A percentile compares a stretch with the other conserved stretches of the same genome.
Conservation (phyloP, 53 echinoderm and acorn worm genomes). For the Apostichopus leukothele region DNA sequence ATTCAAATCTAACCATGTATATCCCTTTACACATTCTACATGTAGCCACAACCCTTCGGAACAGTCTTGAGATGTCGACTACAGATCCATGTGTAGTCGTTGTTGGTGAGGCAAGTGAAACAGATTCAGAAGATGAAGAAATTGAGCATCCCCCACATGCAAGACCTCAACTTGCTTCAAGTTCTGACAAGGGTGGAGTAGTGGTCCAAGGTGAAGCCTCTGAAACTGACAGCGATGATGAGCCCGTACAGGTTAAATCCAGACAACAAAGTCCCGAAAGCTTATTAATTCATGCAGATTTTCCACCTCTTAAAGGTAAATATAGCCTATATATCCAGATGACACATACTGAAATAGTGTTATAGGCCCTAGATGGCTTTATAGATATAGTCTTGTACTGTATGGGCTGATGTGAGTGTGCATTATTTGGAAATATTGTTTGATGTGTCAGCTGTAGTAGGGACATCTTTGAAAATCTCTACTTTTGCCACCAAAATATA, state of each 20-base stretch:
- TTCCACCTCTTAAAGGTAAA: slow-evolving; percentile 81
- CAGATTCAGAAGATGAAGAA: slow-evolving; percentile 83
- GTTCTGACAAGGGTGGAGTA: slow-evolving; percentile 56
- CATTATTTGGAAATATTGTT: too few species aligned
- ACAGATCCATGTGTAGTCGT: slow-evolving; percentile 46
- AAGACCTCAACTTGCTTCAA: slow-evolving; percentile 12
- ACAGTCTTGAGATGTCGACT: not conserved
- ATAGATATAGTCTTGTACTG: too few species aligned
- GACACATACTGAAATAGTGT: too few species aligned
- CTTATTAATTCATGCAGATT: slow-evolving; percentile 52
- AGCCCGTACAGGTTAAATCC: slow-evolving; percentile 39
- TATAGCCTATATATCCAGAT: too few species aligned
- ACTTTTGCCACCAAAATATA: too few species aligned
- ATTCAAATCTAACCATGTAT: not conserved
- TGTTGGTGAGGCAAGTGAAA: slow-evolving; percentile 79
- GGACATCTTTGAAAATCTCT: too few species aligned
- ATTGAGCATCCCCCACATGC: slow-evolving; percentile 12
- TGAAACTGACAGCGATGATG: slow-evolving; percentile 85
- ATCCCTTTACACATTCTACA: not conserved
- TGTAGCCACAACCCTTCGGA: too few species aligned
- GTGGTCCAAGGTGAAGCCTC: slow-evolving; percentile 89
- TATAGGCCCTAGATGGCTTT: too few species aligned
- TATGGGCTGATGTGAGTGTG: too few species aligned
- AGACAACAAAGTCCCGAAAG: slow-evolving; percentile 29
- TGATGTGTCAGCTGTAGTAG: too few species aligned